A percentile compares a stretch with the other conserved stretches of the same genome.
These are phyloP conservation scores for Acropternis orthonyx DNA, from an alignment of 2,797 vertebrate species.

Conservation along the genomic window DNA sequence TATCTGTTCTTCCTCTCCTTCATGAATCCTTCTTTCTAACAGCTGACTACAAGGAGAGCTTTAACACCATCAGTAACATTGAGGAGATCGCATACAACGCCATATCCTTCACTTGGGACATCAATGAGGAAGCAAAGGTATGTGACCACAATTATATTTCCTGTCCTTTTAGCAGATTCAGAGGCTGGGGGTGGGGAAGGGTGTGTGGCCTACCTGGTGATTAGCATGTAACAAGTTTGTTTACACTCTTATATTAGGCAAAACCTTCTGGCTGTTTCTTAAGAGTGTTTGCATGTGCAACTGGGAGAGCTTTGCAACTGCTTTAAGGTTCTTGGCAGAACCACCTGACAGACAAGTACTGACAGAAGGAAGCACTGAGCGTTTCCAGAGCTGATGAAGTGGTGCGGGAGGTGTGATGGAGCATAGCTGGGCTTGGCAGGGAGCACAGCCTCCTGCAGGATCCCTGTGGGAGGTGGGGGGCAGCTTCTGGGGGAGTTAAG, in stretches of 20 bases:
- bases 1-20: not conserved
- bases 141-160: not conserved
- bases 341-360: constrained; percentile 16
- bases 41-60: constrained; percentile 99
- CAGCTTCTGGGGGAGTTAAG: not conserved
- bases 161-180: not conserved
- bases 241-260: constrained; percentile 34
- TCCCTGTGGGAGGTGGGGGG: fast-evolving
- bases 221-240: constrained; percentile 45
- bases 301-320: constrained; percentile 10
- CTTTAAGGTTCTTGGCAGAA: constrained; percentile 38
- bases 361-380: not conserved
- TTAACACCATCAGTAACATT: constrained; percentile 98
- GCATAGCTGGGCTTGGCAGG: not conserved
- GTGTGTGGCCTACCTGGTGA: constrained; percentile 21
- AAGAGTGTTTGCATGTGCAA: constrained; percentile 28
- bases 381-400: not conserved
- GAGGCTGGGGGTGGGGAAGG: constrained; percentile 12
- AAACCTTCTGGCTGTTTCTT: constrained; percentile 54
- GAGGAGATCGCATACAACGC: constrained; percentile 98
- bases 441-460: not conserved
- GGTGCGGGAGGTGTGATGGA: not conserved
- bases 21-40: not conserved
- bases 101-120: constrained; percentile 99
- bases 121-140: constrained; percentile 98